Evolutionary conservation across 2,797 vertebrate genomes (phyloP).

Genomic region (Echeneis naucrates): DNA sequence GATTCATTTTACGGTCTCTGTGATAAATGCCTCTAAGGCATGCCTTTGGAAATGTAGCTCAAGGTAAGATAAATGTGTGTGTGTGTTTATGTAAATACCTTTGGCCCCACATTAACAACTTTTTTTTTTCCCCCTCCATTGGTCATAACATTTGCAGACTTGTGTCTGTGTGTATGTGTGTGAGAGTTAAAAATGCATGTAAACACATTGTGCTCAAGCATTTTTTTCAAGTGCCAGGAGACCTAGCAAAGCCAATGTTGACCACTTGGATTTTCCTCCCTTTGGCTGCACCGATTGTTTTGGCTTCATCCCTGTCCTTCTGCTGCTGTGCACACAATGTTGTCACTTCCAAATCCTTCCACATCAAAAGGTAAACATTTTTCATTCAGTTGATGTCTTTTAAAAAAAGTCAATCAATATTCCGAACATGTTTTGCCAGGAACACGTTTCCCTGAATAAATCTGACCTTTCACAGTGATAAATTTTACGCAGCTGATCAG

Average conservation of each 20-base stretch:
- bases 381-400: background rate
- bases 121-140: conserved; percentile 34
- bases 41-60: conserved; percentile 64
- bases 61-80: conserved; percentile 57
- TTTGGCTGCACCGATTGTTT: conserved; percentile 44
- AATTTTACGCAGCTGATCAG: background rate
- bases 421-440: background rate
- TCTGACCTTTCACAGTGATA: background rate
- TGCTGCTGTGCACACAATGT: conserved; percentile 41
- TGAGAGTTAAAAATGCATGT: conserved; percentile 28
- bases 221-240: conserved; percentile 40
- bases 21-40: conserved; percentile 68
- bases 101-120: conserved; percentile 2
- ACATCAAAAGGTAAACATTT: conserved; percentile 23
- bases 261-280: conserved; percentile 55
- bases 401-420: conserved; percentile 1
- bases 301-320: conserved; percentile 44
- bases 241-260: conserved; percentile 51
- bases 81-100: conserved; percentile 43
- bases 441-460: background rate
- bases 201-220: conserved; percentile 17
- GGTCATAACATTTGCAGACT: conserved; percentile 5
- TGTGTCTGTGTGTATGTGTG: conserved; percentile 4
- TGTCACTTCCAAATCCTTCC: conserved; percentile 26
- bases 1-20: conserved; percentile 47